Conservation (phyloP, 2,888 invertebrate species). For the Ophion obscuratus region DNA sequence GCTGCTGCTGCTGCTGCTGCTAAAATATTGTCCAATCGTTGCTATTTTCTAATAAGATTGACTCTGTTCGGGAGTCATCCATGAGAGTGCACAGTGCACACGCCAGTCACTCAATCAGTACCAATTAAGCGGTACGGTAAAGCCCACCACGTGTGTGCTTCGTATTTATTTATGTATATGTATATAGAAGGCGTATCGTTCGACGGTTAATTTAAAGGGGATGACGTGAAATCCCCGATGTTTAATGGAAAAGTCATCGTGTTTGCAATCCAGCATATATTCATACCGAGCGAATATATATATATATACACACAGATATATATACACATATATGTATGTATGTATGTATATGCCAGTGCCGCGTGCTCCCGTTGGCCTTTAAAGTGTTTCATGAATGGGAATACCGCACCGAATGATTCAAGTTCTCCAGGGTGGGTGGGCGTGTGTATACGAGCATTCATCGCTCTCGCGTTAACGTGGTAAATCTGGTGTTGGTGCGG, state of each 20-base stretch:
- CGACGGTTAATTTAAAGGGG: constrained; percentile 67
- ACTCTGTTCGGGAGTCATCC: constrained; percentile 33
- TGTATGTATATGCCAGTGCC: constrained; percentile 3
- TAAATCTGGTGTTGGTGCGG: constrained; percentile 32
- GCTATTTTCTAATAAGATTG: constrained; percentile 72
- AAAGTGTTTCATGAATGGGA: constrained; percentile 65
- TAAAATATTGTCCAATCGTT: constrained; percentile 74
- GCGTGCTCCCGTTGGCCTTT: constrained; percentile 48
- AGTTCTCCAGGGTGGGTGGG: constrained; percentile 47
- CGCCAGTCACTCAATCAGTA: constrained; percentile 55
- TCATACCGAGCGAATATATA: neutral
- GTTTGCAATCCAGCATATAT: constrained; percentile 40
- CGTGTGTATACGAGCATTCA: constrained; percentile 39
- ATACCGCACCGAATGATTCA: constrained; percentile 63
- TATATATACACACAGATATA: neutral
- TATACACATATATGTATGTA: neutral
- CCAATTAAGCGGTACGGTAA: constrained; percentile 63
- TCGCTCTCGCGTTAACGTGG: constrained; percentile 40
- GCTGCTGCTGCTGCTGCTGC: too few species aligned
- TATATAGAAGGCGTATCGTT: constrained; percentile 11
- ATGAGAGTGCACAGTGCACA: neutral
- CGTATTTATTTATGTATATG: constrained; percentile 16
- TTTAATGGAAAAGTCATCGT: constrained; percentile 68
- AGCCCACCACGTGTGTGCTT: constrained; percentile 57
- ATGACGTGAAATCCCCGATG: constrained; percentile 62